phyloP scores from a whole-genome alignment of 2,113 vertebrate species.

The Pseudorhombus dupliciocellatus region DNA sequence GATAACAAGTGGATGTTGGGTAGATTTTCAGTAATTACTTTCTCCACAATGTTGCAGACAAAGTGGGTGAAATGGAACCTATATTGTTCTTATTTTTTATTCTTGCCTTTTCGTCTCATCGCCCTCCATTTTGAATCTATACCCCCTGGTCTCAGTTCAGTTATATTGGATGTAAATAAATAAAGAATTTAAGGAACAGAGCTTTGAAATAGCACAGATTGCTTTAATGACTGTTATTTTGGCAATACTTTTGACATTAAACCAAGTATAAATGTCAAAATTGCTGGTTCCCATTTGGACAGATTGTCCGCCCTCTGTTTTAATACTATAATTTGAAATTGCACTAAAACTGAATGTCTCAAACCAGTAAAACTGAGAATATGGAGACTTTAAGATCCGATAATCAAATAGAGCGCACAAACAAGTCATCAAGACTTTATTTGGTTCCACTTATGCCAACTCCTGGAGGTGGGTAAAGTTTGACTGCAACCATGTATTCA shows the following conservation, averaged over 20 bases:
- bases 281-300: not conserved
- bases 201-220: no score
- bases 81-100: slow-evolving; percentile 2
- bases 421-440: no score
- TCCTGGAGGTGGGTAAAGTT: no score
- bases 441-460: no score
- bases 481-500: no score
- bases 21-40: slow-evolving; percentile 33
- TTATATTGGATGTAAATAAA: not conserved
- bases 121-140: not conserved
- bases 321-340: no score
- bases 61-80: slow-evolving; percentile 8
- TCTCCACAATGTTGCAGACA: slow-evolving; percentile 11
- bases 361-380: no score
- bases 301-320: no score
- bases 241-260: no score
- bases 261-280: not conserved
- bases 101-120: slow-evolving; percentile 6
- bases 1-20: slow-evolving; percentile 30
- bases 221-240: no score
- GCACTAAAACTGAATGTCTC: no score
- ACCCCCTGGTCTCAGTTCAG: not conserved
- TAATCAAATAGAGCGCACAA: not conserved
- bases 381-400: no score
- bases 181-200: not conserved